A percentile compares a stretch with the other conserved stretches of the same genome.
phyloP scores from a whole-genome alignment of 2,113 vertebrate genomes.

The Nannobrachium achirus region DNA sequence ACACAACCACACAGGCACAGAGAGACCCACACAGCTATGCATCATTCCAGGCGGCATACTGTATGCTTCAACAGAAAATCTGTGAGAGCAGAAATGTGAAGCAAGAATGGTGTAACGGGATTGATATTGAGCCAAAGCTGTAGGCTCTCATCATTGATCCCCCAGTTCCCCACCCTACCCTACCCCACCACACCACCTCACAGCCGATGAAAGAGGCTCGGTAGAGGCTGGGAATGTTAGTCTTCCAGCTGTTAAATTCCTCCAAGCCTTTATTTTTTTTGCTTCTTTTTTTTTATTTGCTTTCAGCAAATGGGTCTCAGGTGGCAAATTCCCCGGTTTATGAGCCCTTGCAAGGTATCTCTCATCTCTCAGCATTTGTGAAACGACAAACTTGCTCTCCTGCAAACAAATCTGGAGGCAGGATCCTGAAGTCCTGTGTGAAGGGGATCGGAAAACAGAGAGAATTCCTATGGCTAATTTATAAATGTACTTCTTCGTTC shows the following conservation, averaged over 20 bases:
- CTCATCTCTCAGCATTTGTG: constrained; percentile 47
- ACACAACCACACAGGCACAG: neutral
- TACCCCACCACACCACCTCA: constrained; percentile 48
- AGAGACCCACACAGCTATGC: constrained; percentile 42
- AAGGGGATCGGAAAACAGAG: constrained; percentile 18
- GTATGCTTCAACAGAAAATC: constrained; percentile 42
- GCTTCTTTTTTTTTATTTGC: constrained; percentile 67
- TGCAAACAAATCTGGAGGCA: constrained; percentile 35
- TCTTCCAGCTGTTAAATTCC: constrained; percentile 73
- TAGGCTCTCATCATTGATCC: constrained; percentile 58
- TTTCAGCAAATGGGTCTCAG: constrained; percentile 74
- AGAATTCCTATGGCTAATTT: constrained; percentile 21
- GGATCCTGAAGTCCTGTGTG: constrained; percentile 48
- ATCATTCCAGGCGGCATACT: constrained; percentile 52
- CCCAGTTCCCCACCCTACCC: constrained; percentile 32
- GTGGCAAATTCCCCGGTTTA: constrained; percentile 72
- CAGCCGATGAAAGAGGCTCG: constrained; percentile 57
- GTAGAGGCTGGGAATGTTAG: constrained; percentile 56
- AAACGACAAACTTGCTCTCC: constrained; percentile 40
- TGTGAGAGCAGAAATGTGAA: constrained; percentile 37
- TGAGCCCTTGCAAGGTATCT: constrained; percentile 52
- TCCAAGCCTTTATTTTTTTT: constrained; percentile 64
- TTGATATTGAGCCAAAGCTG: constrained; percentile 58
- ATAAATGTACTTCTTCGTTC: too few species aligned
- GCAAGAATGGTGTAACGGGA: constrained; percentile 48